Percentiles rank a stretch among this genome's conserved stretches.
Conservation (phyloP, 1,140 invertebrate species). For the Nasonia longicornis region DNA sequence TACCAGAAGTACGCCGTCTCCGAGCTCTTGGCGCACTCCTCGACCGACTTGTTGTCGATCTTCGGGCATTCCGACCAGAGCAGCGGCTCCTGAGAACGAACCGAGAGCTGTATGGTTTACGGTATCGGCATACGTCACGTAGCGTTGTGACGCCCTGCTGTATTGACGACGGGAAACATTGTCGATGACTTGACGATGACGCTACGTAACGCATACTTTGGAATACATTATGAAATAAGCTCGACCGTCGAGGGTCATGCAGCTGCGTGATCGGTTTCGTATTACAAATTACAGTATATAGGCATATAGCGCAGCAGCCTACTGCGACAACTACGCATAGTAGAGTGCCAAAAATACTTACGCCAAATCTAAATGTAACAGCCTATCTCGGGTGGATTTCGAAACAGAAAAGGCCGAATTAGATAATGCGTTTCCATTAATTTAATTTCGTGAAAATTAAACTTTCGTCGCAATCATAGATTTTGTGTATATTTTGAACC, state of each 20-base stretch:
- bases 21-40: constrained; percentile 85
- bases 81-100: constrained; percentile 74
- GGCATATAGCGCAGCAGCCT: too few species aligned
- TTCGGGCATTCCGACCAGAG: constrained; percentile 88
- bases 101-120: background rate
- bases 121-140: too few species aligned
- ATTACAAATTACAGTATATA: too few species aligned
- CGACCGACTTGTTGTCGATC: constrained; percentile 78
- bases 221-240: too few species aligned
- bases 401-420: constrained; percentile 44
- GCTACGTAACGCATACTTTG: too few species aligned
- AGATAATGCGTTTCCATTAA: constrained; percentile 39
- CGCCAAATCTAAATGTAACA: constrained; percentile 59
- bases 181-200: too few species aligned
- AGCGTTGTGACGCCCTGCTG: too few species aligned
- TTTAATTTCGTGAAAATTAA: constrained; percentile 6
- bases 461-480: background rate
- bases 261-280: too few species aligned
- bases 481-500: background rate
- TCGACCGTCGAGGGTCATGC: too few species aligned
- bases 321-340: too few species aligned
- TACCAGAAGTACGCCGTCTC: constrained; percentile 94
- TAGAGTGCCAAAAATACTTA: constrained; percentile 53
- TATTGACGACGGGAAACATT: too few species aligned
- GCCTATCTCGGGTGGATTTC: constrained; percentile 49